Evolutionary conservation across 1,140 invertebrate species (phyloP).

Genomic region (Polyergus mexicanus): DNA sequence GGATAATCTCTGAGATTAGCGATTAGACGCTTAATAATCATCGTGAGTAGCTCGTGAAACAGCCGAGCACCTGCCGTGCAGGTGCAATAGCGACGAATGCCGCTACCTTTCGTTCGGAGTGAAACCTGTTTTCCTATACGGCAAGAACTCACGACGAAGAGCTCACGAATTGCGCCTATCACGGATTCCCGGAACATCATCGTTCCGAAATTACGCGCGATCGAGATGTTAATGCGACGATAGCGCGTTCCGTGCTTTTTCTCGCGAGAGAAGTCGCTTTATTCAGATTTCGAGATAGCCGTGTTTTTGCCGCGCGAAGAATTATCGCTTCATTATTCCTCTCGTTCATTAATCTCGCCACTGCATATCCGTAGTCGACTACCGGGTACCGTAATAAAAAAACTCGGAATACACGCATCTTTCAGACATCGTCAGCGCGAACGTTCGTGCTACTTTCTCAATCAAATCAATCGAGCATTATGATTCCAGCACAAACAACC

Average conservation of each 20-base stretch:
- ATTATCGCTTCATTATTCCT: slow-evolving; percentile 56
- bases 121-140: slow-evolving; percentile 66
- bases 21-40: slow-evolving; percentile 70
- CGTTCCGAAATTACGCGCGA: slow-evolving; percentile 35
- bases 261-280: not conserved
- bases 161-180: slow-evolving; percentile 44
- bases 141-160: slow-evolving; percentile 49
- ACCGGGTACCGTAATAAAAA: slow-evolving; percentile 25
- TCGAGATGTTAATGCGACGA: slow-evolving; percentile 45
- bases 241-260: slow-evolving; percentile 30
- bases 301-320: slow-evolving; percentile 25
- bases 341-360: slow-evolving; percentile 54
- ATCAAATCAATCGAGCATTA: slow-evolving; percentile 44
- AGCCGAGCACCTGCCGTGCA: slow-evolving; percentile 77
- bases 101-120: slow-evolving; percentile 48
- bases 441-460: slow-evolving; percentile 41
- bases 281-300: slow-evolving; percentile 46
- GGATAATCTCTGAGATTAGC: slow-evolving; percentile 60
- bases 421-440: slow-evolving; percentile 3
- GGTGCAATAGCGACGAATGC: slow-evolving; percentile 74
- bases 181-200: slow-evolving; percentile 40
- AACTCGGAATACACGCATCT: not conserved
- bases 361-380: not conserved
- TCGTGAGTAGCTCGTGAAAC: slow-evolving; percentile 44
- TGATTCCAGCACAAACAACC: too few relatives aligned